These are phyloP conservation scores for Phorcus lineatus DNA, from an alignment of 2,888 invertebrate species.

Conservation along the genomic window DNA sequence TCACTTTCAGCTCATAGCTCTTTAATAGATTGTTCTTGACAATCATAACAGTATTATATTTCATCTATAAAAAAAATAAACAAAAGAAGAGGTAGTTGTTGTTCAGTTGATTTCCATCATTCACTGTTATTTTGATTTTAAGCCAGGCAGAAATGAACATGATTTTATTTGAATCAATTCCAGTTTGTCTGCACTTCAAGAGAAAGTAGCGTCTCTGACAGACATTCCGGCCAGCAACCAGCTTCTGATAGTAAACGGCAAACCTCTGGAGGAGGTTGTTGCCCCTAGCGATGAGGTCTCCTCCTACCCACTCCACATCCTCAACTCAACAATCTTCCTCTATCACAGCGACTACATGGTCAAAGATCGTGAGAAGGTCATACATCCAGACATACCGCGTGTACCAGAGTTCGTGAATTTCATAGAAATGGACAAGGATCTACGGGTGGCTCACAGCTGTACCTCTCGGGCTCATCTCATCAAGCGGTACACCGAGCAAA, in stretches of 20 bases:
- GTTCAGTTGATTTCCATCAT: no score
- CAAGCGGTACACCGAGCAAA: constrained; percentile 36
- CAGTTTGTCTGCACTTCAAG: constrained; percentile 55
- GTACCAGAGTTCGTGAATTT: constrained; percentile 43
- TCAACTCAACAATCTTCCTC: constrained; percentile 48
- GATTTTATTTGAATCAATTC: background rate
- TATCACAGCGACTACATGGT: constrained; percentile 39
- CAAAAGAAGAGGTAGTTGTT: no score
- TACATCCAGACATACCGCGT: constrained; percentile 42
- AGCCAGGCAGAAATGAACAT: no score
- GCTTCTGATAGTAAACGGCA: constrained; percentile 54
- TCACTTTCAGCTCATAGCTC: no score
- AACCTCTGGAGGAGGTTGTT: constrained; percentile 51
- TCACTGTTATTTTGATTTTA: no score
- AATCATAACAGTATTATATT: no score
- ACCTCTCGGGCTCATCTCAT: constrained; percentile 46
- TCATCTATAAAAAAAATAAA: no score
- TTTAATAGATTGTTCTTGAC: no score
- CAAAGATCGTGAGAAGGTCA: constrained; percentile 34
- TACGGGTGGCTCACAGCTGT: constrained; percentile 45
- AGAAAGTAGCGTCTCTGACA: constrained; percentile 53
- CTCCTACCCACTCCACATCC: constrained; percentile 49
- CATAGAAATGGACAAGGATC: constrained; percentile 48
- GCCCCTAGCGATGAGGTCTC: constrained; percentile 42
- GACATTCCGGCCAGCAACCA: constrained; percentile 58